phyloP scores from a whole-genome alignment of 2,888 invertebrate species.

The Metallyticus violacea region DNA sequence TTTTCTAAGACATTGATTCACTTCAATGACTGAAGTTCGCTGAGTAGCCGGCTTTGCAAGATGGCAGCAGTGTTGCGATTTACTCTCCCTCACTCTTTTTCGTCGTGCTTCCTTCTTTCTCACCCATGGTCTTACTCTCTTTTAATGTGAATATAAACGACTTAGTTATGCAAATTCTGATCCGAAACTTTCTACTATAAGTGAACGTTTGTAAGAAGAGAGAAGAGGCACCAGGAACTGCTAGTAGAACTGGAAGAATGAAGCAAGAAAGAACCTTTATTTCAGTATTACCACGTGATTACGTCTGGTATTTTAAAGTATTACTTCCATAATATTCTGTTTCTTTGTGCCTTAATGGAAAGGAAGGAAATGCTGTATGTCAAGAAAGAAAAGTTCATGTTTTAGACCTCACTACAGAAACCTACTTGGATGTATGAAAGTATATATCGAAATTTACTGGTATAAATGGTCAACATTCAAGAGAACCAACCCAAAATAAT shows the following conservation, averaged over 20 bases:
- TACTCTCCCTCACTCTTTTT: not conserved
- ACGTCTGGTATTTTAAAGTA: not conserved
- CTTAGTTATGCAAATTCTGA: conserved; percentile 1
- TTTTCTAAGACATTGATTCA: not conserved
- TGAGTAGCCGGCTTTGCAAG: not conserved
- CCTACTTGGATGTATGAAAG: too few species aligned
- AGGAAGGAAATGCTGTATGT: too few species aligned
- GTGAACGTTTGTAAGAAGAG: not conserved
- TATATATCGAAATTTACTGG: too few species aligned
- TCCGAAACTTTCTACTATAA: not conserved
- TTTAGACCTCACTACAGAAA: not conserved
- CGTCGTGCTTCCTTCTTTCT: not conserved
- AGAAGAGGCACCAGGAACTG: not conserved
- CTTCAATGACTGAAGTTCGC: not conserved
- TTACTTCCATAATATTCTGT: too few species aligned
- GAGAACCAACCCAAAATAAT: too few species aligned
- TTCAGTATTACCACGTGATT: not conserved
- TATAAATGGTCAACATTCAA: too few species aligned
- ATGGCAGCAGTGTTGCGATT: not conserved
- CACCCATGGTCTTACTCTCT: not conserved
- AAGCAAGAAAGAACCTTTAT: not conserved
- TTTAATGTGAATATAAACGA: conserved; percentile 4
- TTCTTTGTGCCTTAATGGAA: not conserved
- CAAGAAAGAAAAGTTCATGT: too few species aligned
- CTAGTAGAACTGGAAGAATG: not conserved